Evolutionary conservation across 1,140 invertebrate species (phyloP).

Genomic region (Drosophila burlai): DNA sequence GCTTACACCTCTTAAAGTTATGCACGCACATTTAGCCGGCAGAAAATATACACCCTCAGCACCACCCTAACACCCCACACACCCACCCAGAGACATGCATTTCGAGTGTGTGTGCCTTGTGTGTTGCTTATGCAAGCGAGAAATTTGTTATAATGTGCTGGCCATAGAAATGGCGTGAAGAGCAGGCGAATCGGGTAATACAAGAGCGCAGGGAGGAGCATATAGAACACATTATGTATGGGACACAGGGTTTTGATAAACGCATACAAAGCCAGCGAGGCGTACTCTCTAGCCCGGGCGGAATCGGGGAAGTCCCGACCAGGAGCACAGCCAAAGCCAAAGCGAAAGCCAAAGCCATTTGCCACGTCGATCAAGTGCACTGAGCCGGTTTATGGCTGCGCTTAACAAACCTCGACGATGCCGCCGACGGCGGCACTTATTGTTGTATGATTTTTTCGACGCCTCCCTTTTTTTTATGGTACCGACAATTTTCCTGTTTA

Average conservation of each 20-base stretch:
- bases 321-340: conserved; percentile 11
- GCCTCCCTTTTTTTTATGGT: conserved; percentile 10
- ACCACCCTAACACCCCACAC: background rate
- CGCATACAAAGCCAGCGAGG: conserved; percentile 75
- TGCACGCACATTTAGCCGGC: background rate
- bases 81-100: conserved; percentile 42
- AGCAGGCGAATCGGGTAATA: conserved; percentile 38
- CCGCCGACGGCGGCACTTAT: conserved; percentile 38
- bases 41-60: conserved; percentile 12
- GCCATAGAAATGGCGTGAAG: conserved; percentile 54
- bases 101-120: conserved; percentile 46
- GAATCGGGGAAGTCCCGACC: background rate
- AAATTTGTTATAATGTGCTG: conserved; percentile 82
- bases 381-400: conserved; percentile 77
- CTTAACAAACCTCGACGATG: conserved; percentile 75
- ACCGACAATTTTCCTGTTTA: conserved; percentile 17
- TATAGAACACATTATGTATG: conserved; percentile 56
- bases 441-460: conserved; percentile 46
- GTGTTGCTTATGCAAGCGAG: conserved; percentile 79
- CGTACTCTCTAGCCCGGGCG: conserved; percentile 38
- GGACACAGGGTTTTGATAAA: conserved; percentile 72
- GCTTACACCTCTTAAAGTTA: conserved; percentile 35
- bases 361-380: conserved; percentile 78
- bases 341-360: conserved; percentile 66
- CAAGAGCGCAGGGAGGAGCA: conserved; percentile 6